Percentiles rank a stretch among this genome's conserved stretches.
Evolutionary conservation across 2,797 vertebrate species (phyloP).

Genomic region (Microchirus variegatus): DNA sequence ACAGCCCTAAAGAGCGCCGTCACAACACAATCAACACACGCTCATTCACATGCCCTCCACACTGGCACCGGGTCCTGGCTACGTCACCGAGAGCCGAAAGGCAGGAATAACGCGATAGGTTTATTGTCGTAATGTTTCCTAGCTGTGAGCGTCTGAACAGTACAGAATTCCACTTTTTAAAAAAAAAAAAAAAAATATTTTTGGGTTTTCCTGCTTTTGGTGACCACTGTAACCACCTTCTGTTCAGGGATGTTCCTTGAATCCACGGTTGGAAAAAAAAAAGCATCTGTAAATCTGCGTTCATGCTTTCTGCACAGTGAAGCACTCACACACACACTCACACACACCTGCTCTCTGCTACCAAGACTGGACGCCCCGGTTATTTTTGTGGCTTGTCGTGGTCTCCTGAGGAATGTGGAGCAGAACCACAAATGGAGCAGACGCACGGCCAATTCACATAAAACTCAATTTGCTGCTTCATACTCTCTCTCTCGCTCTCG

Average conservation of each 20-base stretch:
- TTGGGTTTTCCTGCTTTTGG: constrained; percentile 48
- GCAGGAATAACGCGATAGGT: constrained; percentile 11
- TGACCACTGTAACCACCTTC: constrained; percentile 34
- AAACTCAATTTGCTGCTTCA: constrained; percentile 72
- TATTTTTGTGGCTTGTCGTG: constrained; percentile 69
- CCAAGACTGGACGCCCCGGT: constrained; percentile 41
- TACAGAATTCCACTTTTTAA: constrained; percentile 48
- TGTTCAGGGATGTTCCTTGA: constrained; percentile 15
- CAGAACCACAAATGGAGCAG: constrained; percentile 76
- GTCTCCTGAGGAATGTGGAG: constrained; percentile 69
- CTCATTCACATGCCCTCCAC: constrained; percentile 7
- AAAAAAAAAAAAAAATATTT: no score
- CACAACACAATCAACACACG: constrained; percentile 3
- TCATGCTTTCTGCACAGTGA: constrained; percentile 37
- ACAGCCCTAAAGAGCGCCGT: constrained; percentile 35
- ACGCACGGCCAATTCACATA: constrained; percentile 72
- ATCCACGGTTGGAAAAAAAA: constrained; percentile 28
- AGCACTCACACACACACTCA: constrained; percentile 26
- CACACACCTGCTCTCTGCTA: constrained; percentile 58
- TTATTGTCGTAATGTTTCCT: constrained; percentile 59
- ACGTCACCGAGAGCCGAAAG: constrained; percentile 57
- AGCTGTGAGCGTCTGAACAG: constrained; percentile 33
- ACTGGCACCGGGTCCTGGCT: constrained; percentile 28
- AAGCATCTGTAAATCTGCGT: constrained; percentile 36
- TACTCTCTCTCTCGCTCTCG: constrained; percentile 44